A percentile compares a stretch with the other conserved stretches of the same genome.
These are phyloP conservation scores for Etheostoma nigrum DNA, from an alignment of 2,797 vertebrate species.

Conservation along the genomic window DNA sequence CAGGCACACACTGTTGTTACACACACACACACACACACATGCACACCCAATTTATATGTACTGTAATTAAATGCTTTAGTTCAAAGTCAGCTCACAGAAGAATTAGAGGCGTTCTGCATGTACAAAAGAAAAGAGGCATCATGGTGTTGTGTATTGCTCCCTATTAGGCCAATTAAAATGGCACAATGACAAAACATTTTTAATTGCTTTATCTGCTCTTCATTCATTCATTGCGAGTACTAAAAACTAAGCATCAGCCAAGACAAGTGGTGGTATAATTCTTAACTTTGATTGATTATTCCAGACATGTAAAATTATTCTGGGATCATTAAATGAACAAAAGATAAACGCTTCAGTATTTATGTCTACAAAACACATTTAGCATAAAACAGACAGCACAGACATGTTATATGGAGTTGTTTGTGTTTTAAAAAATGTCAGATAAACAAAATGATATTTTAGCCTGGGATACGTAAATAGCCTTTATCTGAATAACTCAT, in stretches of 20 bases:
- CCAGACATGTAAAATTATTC: conserved; percentile 14
- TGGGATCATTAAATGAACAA: conserved; percentile 30
- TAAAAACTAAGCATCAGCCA: conserved; percentile 40
- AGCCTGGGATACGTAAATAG: background rate
- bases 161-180: conserved; percentile 67
- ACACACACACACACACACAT: conserved; percentile 25
- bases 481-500: background rate
- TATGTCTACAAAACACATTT: conserved; percentile 12
- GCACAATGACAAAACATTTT: conserved; percentile 65
- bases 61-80: conserved; percentile 69
- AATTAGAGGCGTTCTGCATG: conserved; percentile 44
- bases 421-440: background rate
- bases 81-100: conserved; percentile 58
- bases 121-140: conserved; percentile 48
- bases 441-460: background rate
- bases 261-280: conserved; percentile 29
- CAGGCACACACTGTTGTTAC: conserved; percentile 39
- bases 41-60: conserved; percentile 29
- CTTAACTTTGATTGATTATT: conserved; percentile 38
- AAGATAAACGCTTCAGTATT: conserved; percentile 18
- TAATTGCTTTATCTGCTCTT: conserved; percentile 66
- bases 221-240: conserved; percentile 30
- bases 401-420: background rate
- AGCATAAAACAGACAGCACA: background rate
- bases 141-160: conserved; percentile 46